Percentiles rank a stretch among this genome's conserved stretches.
These are phyloP conservation scores for Scaptomyza flava DNA, from an alignment of 2,888 invertebrate species.

Conservation along the genomic window DNA sequence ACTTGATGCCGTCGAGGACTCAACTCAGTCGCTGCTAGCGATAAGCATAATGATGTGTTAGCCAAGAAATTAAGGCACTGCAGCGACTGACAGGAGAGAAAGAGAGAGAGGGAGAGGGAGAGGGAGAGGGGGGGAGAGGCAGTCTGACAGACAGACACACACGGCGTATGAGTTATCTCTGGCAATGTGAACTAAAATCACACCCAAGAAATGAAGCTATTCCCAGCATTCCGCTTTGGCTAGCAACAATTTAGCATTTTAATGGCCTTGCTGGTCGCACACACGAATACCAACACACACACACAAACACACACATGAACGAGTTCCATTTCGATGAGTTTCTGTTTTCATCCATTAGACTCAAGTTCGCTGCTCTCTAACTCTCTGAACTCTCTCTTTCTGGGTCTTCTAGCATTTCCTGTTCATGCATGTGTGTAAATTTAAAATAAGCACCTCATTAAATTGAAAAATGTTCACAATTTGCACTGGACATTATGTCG, in stretches of 20 bases:
- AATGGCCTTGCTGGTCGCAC: slow-evolving; percentile 56
- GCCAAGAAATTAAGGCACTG: slow-evolving; percentile 33
- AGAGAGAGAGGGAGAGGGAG: not conserved
- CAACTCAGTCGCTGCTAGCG: slow-evolving; percentile 13
- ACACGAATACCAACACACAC: not conserved
- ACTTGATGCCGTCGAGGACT: slow-evolving; percentile 48
- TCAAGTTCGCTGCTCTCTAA: not conserved
- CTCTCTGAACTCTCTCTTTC: not conserved
- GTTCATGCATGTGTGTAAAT: slow-evolving; percentile 71
- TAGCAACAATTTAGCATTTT: slow-evolving; percentile 73
- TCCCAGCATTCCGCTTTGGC: slow-evolving; percentile 26
- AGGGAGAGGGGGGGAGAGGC: not conserved
- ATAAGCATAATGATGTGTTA: slow-evolving; percentile 69
- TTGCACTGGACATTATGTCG: slow-evolving; percentile 72
- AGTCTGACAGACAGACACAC: slow-evolving; percentile 26
- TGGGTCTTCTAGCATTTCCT: slow-evolving; percentile 20
- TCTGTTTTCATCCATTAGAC: slow-evolving; percentile 13
- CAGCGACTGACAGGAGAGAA: not conserved
- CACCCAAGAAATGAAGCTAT: slow-evolving; percentile 57
- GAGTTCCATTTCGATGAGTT: slow-evolving; percentile 34
- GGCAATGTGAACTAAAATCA: slow-evolving; percentile 33
- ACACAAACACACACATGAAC: not conserved
- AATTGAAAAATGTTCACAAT: slow-evolving; percentile 81
- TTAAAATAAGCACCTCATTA: slow-evolving; percentile 81
- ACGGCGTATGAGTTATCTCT: slow-evolving; percentile 68